Evolutionary conservation across 2,797 vertebrate genomes (phyloP), one percentile per base, ranked within the genome.

Genomic region (Enoplosus armatus): DNA sequence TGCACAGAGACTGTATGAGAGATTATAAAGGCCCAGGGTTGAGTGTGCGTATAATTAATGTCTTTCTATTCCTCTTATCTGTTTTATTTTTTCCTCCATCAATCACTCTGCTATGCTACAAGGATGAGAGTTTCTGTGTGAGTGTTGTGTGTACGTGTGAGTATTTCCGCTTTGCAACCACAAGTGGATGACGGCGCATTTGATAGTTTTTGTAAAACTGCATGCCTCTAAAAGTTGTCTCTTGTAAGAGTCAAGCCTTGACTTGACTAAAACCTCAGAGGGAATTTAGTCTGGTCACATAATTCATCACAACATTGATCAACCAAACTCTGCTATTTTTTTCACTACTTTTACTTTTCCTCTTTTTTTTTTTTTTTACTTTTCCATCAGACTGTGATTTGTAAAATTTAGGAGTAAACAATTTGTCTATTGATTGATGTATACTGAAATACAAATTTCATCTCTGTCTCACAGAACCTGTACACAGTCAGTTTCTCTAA

Each of bases 401-500:
- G 6, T 33, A 10, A 33, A 22, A 58, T 26, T 14, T 31, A 7
- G 2, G 11, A 31, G 3, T 18, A 14, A 41, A 54, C 22, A 12
- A 47, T 20, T 8, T 7, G 4, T 5, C 7, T 20, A 45, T 45
- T 45, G 6, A 45, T 3, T 45, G 18, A 22, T 45, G 43, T 45
- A 45, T 18, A 26, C 2, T 74, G 3, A 75, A 8, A 43, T 27
- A 24, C 12, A 11, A 22, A 1, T 63, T 66, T 56, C 1, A 9
- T 79, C 12, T 80, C 59, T 77, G 54, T 89, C 80, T 82, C 41
- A 2, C 91, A 99, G 98, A 98, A 98, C 51, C 95, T 99, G 79
- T 94, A 97, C 86, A 97, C 96, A 0, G 97, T 99, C 47, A 99
- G 97, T 78, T 99, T 99, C 92, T 94, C 96, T 24, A 97, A 95